Evolutionary conservation across 2,113 vertebrate genomes (phyloP).

Genomic region (Peromyscus californicus): DNA sequence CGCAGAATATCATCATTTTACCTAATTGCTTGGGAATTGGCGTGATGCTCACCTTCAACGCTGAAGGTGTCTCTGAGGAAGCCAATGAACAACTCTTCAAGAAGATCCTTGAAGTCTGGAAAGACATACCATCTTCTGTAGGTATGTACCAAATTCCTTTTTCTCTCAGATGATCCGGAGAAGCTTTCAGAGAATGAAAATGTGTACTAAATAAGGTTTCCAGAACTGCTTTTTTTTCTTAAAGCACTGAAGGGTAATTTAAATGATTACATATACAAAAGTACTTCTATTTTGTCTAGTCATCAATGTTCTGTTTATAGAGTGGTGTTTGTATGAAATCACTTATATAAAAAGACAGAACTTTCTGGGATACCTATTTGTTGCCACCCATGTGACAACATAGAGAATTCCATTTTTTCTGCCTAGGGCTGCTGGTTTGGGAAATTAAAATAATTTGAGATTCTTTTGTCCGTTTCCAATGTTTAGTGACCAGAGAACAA

Average conservation of each 20-base stretch:
- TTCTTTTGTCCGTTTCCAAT: background rate
- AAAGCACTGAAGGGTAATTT: conserved; percentile 28
- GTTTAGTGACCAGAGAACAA: background rate
- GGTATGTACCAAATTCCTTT: conserved; percentile 88
- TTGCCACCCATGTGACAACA: background rate
- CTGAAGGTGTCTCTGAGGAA: conserved; percentile 96
- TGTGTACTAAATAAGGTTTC: background rate
- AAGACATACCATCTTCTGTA: conserved; percentile 96
- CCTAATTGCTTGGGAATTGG: conserved; percentile 95
- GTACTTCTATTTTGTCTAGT: conserved; percentile 18
- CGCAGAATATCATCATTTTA: conserved; percentile 97
- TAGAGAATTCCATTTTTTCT: conserved; percentile 34
- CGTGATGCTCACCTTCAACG: conserved; percentile 96
- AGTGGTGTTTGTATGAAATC: conserved; percentile 42
- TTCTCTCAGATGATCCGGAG: background rate
- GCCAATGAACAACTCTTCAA: conserved; percentile 97
- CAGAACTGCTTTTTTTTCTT: conserved; percentile 14
- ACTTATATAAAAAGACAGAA: conserved; percentile 55
- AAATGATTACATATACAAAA: background rate
- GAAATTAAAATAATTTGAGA: conserved; percentile 47
- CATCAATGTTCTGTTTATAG: conserved; percentile 20
- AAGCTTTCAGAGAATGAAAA: background rate
- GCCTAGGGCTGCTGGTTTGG: background rate
- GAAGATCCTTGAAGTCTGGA: conserved; percentile 97
- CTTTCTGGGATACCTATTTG: background rate